These are phyloP conservation scores for Sebastes matsubarae DNA, from an alignment of 2,797 vertebrate species.

Conservation along the genomic window DNA sequence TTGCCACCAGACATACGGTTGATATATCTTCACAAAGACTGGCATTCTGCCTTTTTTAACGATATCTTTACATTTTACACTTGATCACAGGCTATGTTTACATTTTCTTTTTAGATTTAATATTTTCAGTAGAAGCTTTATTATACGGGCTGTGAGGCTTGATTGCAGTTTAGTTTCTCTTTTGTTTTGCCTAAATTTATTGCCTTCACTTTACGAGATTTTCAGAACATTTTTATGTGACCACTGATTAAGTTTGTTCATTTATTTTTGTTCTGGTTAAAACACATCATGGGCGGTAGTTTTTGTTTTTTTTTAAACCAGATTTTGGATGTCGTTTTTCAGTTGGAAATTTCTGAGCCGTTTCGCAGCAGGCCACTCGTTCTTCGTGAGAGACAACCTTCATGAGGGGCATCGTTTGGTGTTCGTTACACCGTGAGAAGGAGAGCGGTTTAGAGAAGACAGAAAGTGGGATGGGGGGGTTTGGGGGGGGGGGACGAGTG, in stretches of 20 bases:
- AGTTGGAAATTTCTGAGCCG: not conserved
- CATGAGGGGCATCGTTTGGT: conserved; percentile 57
- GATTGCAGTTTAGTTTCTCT: conserved; percentile 1
- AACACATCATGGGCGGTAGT: not conserved
- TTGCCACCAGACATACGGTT: conserved; percentile 25
- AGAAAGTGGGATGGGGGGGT: conserved; percentile 27
- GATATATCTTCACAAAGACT: conserved; percentile 13
- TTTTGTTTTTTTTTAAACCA: not conserved
- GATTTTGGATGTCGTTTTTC: not conserved
- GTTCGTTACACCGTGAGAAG: conserved; percentile 68
- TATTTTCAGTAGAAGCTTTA: not conserved
- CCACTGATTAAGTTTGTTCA: not conserved
- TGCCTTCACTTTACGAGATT: conserved; percentile 10
- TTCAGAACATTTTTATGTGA: conserved; percentile 11
- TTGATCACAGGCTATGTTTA: not conserved
- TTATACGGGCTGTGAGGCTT: not conserved
- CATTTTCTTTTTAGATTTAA: not conserved
- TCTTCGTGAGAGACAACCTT: conserved; percentile 48
- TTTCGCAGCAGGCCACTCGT: not conserved
- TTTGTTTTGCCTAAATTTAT: not conserved
- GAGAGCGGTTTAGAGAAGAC: conserved; percentile 56
- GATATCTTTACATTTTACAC: not conserved
- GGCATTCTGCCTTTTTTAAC: not conserved
- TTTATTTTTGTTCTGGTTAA: conserved; percentile 3
- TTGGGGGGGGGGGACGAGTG: conserved; percentile 4